These are phyloP conservation scores for Tigriopus californicus DNA, from an alignment of 2,888 invertebrate species.

Conservation along the genomic window DNA sequence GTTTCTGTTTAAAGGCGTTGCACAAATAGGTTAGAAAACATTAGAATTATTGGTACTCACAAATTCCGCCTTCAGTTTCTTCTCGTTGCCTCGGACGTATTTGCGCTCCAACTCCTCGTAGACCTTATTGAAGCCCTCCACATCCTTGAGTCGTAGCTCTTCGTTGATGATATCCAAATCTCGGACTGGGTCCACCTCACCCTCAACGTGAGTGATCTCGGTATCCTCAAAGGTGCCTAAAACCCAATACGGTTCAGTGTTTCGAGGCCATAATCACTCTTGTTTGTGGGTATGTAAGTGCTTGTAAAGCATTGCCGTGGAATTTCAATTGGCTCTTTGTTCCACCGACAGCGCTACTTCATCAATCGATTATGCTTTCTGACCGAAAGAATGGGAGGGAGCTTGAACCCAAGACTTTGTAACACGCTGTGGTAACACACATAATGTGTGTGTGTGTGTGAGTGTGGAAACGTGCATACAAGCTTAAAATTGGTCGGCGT, in stretches of 20 bases:
- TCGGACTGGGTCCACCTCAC: constrained; percentile 89
- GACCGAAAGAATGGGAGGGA: not conserved
- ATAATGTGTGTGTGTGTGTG: no score
- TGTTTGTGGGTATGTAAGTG: no score
- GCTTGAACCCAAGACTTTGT: no score
- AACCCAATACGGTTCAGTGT: constrained; percentile 5
- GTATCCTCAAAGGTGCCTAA: constrained; percentile 90
- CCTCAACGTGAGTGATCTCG: constrained; percentile 94
- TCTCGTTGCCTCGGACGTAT: constrained; percentile 61
- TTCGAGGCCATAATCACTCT: not conserved
- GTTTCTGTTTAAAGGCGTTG: not conserved
- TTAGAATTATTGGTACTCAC: constrained; percentile 36
- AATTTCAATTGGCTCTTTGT: no score
- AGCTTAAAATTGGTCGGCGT: no score
- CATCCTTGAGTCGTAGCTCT: constrained; percentile 77
- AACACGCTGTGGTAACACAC: no score
- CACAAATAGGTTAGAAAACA: not conserved
- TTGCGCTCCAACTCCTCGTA: constrained; percentile 67
- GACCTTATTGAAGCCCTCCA: constrained; percentile 60
- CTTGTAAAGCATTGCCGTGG: no score
- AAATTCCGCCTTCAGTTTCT: constrained; percentile 86
- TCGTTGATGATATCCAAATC: constrained; percentile 92
- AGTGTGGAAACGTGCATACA: no score
- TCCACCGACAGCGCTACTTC: not conserved
- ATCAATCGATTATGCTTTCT: not conserved